These are phyloP conservation scores for Saguinus imperator DNA, from an alignment of 2,113 vertebrate species.

Conservation along the genomic window DNA sequence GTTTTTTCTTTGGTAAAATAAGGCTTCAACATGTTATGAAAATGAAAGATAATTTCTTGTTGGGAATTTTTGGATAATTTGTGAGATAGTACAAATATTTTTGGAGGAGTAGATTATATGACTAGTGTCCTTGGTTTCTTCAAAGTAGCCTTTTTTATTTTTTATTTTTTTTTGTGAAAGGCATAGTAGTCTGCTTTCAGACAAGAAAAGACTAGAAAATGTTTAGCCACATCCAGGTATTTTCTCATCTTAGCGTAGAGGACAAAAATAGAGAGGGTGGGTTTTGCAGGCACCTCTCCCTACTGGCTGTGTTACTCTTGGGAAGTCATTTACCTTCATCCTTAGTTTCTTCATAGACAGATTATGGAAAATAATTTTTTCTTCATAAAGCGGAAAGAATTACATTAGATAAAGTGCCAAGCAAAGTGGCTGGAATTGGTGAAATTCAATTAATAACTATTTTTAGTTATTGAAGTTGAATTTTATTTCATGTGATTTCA, in stretches of 20 bases:
- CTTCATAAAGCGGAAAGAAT: background rate
- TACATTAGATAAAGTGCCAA: background rate
- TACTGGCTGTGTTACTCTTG: background rate
- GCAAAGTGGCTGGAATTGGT: background rate
- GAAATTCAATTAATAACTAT: background rate
- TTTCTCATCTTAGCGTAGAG: background rate
- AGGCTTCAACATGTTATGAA: background rate
- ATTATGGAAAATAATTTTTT: background rate
- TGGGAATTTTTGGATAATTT: constrained; percentile 3
- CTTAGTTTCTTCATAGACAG: background rate
- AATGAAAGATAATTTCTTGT: background rate
- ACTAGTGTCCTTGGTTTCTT: background rate
- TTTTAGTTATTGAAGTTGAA: background rate
- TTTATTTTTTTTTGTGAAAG: background rate
- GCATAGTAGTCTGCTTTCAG: background rate
- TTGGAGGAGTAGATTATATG: background rate
- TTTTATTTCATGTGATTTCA: background rate
- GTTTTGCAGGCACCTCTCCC: background rate
- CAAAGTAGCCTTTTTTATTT: background rate
- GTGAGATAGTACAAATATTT: background rate
- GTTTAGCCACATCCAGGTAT: background rate
- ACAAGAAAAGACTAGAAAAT: background rate
- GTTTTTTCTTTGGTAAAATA: background rate
- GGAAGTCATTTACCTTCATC: background rate
- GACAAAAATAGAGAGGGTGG: background rate